Base-by-base conservation (phyloP, 2,888 invertebrate species). In the Oithona nana region DNA sequence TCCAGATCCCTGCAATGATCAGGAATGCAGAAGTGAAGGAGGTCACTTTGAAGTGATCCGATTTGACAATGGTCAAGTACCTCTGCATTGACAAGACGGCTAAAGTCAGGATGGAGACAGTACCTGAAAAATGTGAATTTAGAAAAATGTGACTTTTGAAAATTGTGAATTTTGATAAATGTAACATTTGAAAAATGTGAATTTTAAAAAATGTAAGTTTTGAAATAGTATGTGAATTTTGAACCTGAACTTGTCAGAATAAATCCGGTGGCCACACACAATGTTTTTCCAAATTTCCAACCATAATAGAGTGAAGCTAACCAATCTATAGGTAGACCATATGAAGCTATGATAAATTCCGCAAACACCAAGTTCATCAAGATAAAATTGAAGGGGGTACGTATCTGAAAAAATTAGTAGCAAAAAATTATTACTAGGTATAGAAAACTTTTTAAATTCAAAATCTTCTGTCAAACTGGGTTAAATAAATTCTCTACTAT, bases 261-360 rank as follows among this genome's bases (percentile, higher is more conserved):
- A 28, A 59, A 59, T 24, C 59, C 59, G 29, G 59, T 59, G 1
- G 49, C 1, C 6, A 50, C 6, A 50, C 59, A 59, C 13, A 59
- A 49, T 22, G 16, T 24, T 50, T 59, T 59, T n/a, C 59, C 59
- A 8, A 59, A 49, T 50, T 59, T 59, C 59, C 59, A 59, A 13
- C 59, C 59, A 28, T 50, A 59, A 8, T 22, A 16, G 26, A 26
- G 26, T 3, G 59, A 59, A 20, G 59, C 59, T 2, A 28, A 26
- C 26, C 48, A 59, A 24, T 59, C 59, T 13, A 59, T 50, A 8
- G 59, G 59, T 16, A 59, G n/a, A 28, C 59, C 59, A 28, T 59
- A 59, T 3, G 50, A 22, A 6, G 50, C 59, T 49, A 49, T 48
- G 8, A 48, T 24, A 48, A 50, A 49, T 26, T 59, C 59, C 1